A percentile compares a stretch with the other conserved stretches of the same genome.
These are phyloP conservation scores for Parus major DNA, from an alignment of 2,113 vertebrate species.

Conservation along the genomic window DNA sequence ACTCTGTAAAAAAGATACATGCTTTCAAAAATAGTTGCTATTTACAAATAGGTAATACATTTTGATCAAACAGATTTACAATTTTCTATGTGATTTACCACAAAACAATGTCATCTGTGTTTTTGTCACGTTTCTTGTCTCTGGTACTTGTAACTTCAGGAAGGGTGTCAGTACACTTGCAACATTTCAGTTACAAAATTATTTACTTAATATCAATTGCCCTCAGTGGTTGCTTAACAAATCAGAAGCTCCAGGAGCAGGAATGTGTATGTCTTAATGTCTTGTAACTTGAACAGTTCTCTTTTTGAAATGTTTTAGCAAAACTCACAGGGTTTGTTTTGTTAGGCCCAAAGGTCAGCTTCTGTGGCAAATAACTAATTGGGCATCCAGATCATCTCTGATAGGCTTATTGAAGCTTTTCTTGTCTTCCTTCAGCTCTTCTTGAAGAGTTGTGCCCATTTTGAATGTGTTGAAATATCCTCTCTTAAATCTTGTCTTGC, in stretches of 20 bases:
- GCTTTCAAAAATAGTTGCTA: not conserved
- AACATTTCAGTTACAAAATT: conserved; percentile 55
- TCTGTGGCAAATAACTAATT: not conserved
- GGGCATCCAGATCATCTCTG: not conserved
- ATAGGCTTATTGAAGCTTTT: not conserved
- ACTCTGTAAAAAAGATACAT: not conserved
- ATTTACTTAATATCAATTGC: conserved; percentile 43
- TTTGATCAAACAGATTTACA: not conserved
- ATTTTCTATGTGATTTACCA: not conserved
- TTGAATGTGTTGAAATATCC: not conserved
- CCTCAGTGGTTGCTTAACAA: not conserved
- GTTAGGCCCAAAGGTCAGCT: not conserved
- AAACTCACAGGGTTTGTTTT: not conserved
- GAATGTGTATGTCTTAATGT: not conserved
- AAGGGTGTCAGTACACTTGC: conserved; percentile 20
- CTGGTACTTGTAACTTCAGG: conserved; percentile 5
- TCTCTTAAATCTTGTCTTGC: not conserved
- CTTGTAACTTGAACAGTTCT: not conserved
- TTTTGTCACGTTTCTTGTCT: not conserved
- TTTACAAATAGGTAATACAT: not conserved
- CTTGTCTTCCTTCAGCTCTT: not conserved
- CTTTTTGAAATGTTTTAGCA: not conserved
- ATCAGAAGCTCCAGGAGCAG: not conserved
- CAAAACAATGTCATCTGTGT: not conserved
- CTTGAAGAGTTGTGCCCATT: not conserved